These are phyloP conservation scores for Toxotes chatareus DNA, from an alignment of 2,113 vertebrate species.

Conservation along the genomic window DNA sequence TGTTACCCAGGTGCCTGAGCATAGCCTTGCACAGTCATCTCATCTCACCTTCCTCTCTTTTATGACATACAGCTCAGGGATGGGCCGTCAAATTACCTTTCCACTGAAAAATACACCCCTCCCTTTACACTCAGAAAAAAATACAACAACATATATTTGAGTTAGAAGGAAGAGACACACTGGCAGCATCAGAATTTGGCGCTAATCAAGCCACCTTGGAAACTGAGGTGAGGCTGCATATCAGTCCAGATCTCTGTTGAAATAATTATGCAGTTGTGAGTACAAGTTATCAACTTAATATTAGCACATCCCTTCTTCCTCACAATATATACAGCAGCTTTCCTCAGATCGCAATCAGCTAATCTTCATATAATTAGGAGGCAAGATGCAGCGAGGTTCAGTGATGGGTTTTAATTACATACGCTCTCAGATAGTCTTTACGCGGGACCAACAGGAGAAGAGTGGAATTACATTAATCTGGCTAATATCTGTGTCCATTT, in stretches of 20 bases:
- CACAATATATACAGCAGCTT: slow-evolving; percentile 48
- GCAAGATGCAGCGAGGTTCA: slow-evolving; percentile 43
- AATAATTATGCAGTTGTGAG: slow-evolving; percentile 50
- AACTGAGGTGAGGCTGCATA: slow-evolving; percentile 7
- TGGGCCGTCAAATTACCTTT: slow-evolving; percentile 45
- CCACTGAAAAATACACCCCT: slow-evolving; percentile 28
- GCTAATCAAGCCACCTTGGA: slow-evolving; percentile 29
- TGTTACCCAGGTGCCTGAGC: slow-evolving; percentile 66
- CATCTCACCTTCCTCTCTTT: slow-evolving; percentile 49
- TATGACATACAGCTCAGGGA: slow-evolving; percentile 55
- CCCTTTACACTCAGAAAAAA: background rate
- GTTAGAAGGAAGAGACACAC: background rate
- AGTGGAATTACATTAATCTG: slow-evolving; percentile 56
- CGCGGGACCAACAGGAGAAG: slow-evolving; percentile 50
- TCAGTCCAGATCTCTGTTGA: slow-evolving; percentile 45
- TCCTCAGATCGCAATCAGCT: slow-evolving; percentile 48
- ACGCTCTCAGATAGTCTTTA: slow-evolving; percentile 61
- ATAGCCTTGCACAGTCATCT: slow-evolving; percentile 64
- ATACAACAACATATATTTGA: slow-evolving; percentile 4
- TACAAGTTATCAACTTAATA: slow-evolving; percentile 36
- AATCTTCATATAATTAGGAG: slow-evolving; percentile 63
- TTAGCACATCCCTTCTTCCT: slow-evolving; percentile 1
- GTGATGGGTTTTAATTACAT: slow-evolving; percentile 73
- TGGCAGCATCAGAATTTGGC: slow-evolving; percentile 7
- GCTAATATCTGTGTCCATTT: slow-evolving; percentile 44